A percentile compares a stretch with the other conserved stretches of the same genome.
Evolutionary conservation across 1,140 invertebrate species (phyloP).

Genomic region (Drosophila serrata): DNA sequence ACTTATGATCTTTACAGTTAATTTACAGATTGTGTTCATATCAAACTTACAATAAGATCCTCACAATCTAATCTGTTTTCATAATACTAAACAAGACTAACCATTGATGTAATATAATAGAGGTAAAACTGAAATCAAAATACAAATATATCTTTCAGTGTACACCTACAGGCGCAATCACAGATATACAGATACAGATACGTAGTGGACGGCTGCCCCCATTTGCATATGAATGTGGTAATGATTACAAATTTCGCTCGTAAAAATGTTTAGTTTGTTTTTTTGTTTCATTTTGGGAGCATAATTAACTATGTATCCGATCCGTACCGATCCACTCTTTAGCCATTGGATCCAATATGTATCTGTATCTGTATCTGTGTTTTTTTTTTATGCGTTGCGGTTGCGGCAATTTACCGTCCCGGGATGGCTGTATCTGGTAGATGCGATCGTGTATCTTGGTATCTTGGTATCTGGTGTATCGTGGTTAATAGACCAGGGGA

Average conservation of each 20-base stretch:
- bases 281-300: constrained; percentile 65
- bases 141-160: not conserved
- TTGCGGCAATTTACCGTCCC: constrained; percentile 70
- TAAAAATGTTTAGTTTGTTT: constrained; percentile 79
- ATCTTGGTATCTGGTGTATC: constrained; percentile 67
- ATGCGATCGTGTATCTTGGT: constrained; percentile 54
- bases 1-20: no score
- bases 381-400: constrained; percentile 44
- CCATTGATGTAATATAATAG: not conserved
- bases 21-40: no score
- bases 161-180: constrained; percentile 32
- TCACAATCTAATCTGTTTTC: not conserved
- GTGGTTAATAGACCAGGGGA: constrained; percentile 58
- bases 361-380: constrained; percentile 22
- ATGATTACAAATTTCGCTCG: constrained; percentile 84
- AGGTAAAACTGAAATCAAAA: not conserved
- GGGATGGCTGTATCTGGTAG: constrained; percentile 55
- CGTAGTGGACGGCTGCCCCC: constrained; percentile 48
- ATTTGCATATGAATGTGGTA: constrained; percentile 84
- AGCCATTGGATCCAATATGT: not conserved
- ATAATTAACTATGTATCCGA: constrained; percentile 79
- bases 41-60: no score
- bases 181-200: constrained; percentile 32
- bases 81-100: not conserved
- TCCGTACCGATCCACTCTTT: constrained; percentile 8